Base-by-base conservation (phyloP, 2,888 invertebrate species). In the Pediacus dermestoides region DNA sequence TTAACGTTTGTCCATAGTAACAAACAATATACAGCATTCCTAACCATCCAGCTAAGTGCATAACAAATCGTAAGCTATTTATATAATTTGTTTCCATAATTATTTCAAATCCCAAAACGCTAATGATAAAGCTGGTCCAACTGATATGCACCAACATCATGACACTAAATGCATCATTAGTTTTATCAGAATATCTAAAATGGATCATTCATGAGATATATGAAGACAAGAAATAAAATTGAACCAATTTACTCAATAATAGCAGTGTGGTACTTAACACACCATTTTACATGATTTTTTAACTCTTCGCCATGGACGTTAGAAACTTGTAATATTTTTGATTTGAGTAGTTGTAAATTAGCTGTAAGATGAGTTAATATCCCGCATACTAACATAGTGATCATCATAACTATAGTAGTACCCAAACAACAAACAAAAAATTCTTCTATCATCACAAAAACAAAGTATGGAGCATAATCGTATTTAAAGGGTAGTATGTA, bases 61-160 rank as follows among this genome's bases (percentile, higher is more conserved):
- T 40, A n/a, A 50, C 38, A 42, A 58, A 60, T 35, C 60, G 41
- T 11, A 50, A 41, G 12, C 50, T 52, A 42, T 54, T 56, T 32
- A 42, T 47, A 36, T 37, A 43, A 21, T 51, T 47, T 8, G 49
- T 43, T 12, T 55, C 57, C 42, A 54, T 54, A 11, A 59, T 47
- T 9, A 61, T 52, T 46, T 57, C 53, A 38, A 57, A 58, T 14
- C 60, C 61, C 30, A 62, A 41, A 3, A 58, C 49, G 30, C 60
- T 58, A 27, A 62, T 52, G 4, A 59, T 51, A 36, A 62, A 47
- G 12, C 58, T 55, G n/a, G 58, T 60, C 35, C 56, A 48, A 8
- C 58, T 54, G 23, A 62, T 55, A 36, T 62, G 59, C 16, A 61
- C 47, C 9, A 62, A 30, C 50, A 62, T 49, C 56, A 59, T 61